Base-by-base conservation (phyloP, 92 coral and sea anemone species). In the Nematostella vectensis region DNA sequence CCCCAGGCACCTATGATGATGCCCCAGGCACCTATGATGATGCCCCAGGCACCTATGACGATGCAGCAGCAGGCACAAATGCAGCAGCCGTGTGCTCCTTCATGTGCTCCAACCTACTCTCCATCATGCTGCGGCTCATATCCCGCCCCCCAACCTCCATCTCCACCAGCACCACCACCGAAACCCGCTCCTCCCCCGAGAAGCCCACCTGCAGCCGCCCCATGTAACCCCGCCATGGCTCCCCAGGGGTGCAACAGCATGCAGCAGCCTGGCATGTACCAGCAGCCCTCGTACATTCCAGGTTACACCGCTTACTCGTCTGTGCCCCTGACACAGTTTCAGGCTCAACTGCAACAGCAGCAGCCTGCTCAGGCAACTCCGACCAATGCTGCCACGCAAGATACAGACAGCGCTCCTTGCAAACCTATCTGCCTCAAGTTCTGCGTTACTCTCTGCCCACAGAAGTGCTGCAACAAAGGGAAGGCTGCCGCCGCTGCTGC, bases 401-500 rank as follows among this genome's bases (percentile, higher is more conserved):
- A 76, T 20, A 50, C 76, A 12, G 69, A 75, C 30, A 55, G 38
- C 24, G 42, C 76, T 13, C 59, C 56, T 16, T 85, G 95, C 44
- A 54, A 72, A 6, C 95, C 88, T 6, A 80, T 85, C 48, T 85
- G 95, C 29, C 76, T 85, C 61, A 80, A 76, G 75, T 85, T 80
- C 71, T 85, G 95, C 60, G 61, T 85, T n/a, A 74, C 76, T 9
- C 50, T 85, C 48, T 85, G 95, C 36, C 95, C 95, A n/a, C 88
- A 85, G 57, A 73, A 69, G 11, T 85, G 95, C 40, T 85, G 95
- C 58, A 45, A 44, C 13, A 60, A 50, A 10, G 61, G 65, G 4
- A 59, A 70, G 27, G 37, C 38, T 21, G 48, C 57, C 8, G 70
- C 51, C 40, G n/a, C n/a, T n/a, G n/a, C n/a, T 19, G 58, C 50